Conservation (phyloP, 2,797 vertebrate genomes). For the Pseudochirops corinnae region DNA sequence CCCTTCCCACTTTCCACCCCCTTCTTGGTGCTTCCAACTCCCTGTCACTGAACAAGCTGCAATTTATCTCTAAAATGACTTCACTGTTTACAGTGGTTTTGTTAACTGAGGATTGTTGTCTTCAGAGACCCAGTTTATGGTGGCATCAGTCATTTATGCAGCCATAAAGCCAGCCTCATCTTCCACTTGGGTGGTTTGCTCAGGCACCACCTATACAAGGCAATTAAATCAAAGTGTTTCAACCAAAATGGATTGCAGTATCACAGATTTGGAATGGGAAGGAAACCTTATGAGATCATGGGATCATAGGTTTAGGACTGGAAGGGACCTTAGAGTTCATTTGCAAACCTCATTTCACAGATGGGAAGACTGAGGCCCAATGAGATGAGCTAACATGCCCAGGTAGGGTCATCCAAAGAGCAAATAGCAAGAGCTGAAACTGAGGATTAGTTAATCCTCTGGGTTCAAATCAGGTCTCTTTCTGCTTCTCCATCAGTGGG, state of each 20-base stretch:
- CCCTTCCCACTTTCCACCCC: neutral
- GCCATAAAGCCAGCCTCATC: neutral
- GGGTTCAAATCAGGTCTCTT: neutral
- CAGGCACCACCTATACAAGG: neutral
- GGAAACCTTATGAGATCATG: neutral
- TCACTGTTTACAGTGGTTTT: neutral
- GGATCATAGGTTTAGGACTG: neutral
- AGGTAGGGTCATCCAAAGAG: neutral
- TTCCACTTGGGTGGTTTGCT: neutral
- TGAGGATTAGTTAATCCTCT: neutral
- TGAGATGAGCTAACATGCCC: neutral
- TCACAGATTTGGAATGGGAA: neutral
- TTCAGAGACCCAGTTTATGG: neutral
- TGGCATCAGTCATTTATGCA: neutral
- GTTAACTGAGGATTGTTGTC: neutral
- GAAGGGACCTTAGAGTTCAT: neutral
- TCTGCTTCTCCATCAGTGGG: neutral
- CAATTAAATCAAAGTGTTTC: neutral
- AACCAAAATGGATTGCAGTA: neutral
- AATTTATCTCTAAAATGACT: neutral
- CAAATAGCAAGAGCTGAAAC: neutral
- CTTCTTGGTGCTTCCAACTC: neutral
- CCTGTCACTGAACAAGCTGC: neutral
- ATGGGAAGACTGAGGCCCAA: neutral
- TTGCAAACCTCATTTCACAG: neutral